Evolutionary conservation across 2,113 vertebrate species (phyloP).

Genomic region (Cisticola juncidis): DNA sequence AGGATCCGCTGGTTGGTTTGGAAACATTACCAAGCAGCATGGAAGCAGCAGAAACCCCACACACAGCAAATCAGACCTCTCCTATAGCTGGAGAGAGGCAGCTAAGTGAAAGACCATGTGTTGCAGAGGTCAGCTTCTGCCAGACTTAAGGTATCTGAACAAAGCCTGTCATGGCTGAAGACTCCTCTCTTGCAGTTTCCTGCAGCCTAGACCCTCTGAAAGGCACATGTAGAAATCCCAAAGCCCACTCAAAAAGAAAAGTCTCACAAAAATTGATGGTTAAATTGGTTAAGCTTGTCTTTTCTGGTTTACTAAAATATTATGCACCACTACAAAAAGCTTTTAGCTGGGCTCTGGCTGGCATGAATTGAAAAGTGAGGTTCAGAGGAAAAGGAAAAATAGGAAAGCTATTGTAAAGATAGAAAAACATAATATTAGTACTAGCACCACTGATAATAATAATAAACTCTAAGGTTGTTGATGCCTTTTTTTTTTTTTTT

Average conservation of each 20-base stretch:
- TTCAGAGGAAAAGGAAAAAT: not conserved
- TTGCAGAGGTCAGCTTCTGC: not conserved
- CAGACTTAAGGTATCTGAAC: slow-evolving; percentile 6
- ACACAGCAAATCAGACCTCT: not conserved
- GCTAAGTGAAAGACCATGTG: slow-evolving; percentile 14
- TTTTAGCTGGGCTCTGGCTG: not conserved
- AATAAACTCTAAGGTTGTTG: not conserved
- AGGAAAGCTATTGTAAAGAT: not conserved
- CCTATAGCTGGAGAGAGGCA: not conserved
- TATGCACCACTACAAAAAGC: not conserved
- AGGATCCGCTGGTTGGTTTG: fast-evolving
- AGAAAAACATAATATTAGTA: not conserved
- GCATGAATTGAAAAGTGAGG: not conserved
- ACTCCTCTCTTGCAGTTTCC: not conserved
- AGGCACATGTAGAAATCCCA: not conserved
- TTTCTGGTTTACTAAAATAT: not conserved
- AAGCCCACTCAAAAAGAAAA: not conserved
- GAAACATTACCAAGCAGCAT: not conserved
- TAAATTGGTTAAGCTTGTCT: not conserved
- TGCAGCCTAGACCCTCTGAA: not conserved
- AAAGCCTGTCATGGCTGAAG: not conserved
- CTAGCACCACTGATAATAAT: not conserved
- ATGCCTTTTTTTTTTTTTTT: not conserved
- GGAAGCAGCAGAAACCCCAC: slow-evolving; percentile 10
- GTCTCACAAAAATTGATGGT: not conserved